Conservation (phyloP, 37 sponge, comb jelly and placozoan species). For the Beroe forskalii region DNA sequence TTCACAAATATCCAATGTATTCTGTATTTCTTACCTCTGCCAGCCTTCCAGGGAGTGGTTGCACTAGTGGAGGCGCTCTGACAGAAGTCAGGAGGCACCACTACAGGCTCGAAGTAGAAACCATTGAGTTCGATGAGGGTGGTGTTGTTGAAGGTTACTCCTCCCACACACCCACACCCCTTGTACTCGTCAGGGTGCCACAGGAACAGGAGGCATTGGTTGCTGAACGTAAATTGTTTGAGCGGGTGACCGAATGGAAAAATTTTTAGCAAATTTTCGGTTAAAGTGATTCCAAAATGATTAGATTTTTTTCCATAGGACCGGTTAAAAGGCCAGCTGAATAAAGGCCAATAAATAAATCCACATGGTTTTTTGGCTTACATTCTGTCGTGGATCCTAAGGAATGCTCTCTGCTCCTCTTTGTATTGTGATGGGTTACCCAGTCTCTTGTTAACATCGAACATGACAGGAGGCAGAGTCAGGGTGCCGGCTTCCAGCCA, state of each 20-base stretch:
- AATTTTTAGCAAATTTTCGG: too few species aligned
- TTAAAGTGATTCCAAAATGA: too few species aligned
- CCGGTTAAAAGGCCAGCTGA: too few species aligned
- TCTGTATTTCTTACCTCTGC: too few species aligned
- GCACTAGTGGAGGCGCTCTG: background rate
- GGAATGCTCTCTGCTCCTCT: slow-evolving; percentile 42
- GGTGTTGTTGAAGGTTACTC: slow-evolving; percentile 58
- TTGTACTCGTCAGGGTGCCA: slow-evolving; percentile 62
- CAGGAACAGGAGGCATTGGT: slow-evolving; percentile 61
- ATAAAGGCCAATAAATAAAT: too few species aligned
- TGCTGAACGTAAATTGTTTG: background rate
- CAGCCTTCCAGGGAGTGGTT: slow-evolving; percentile 40
- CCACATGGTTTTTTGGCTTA: too few species aligned
- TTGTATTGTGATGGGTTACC: slow-evolving; percentile 4
- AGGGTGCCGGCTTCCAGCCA: slow-evolving; percentile 33
- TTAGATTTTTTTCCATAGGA: too few species aligned
- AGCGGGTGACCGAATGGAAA: too few species aligned
- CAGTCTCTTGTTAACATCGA: slow-evolving; percentile 63
- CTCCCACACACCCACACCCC: slow-evolving; percentile 63
- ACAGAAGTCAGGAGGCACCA: slow-evolving; percentile 59
- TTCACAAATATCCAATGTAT: too few species aligned
- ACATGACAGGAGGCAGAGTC: slow-evolving; percentile 30
- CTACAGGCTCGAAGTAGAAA: slow-evolving; percentile 42
- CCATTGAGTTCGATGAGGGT: slow-evolving; percentile 39
- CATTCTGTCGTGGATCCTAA: slow-evolving; percentile 42